These are phyloP conservation scores for Pteromalus puparum DNA, from an alignment of 1,140 invertebrate genomes.

Conservation along the genomic window DNA sequence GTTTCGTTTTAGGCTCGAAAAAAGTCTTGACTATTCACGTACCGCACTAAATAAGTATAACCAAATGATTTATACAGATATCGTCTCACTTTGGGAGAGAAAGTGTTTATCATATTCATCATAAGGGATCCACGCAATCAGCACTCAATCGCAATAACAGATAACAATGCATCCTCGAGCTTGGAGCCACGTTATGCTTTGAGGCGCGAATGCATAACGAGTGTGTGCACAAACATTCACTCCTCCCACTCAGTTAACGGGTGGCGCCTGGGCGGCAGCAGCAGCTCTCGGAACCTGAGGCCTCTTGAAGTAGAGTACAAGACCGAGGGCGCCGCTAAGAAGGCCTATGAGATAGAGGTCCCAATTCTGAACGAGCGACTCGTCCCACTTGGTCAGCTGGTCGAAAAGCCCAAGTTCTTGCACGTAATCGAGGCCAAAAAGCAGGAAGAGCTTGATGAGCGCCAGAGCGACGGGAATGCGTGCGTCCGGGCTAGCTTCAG, in stretches of 20 bases:
- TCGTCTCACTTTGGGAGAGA: too few relatives aligned
- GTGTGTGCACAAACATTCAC: background rate
- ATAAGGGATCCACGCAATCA: too few relatives aligned
- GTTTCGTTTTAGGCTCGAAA: too few relatives aligned
- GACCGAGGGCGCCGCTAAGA: constrained; percentile 87
- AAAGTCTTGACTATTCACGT: too few relatives aligned
- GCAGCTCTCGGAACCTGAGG: constrained; percentile 67
- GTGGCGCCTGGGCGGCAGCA: constrained; percentile 55
- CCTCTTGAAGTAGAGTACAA: constrained; percentile 86
- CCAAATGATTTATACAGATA: too few relatives aligned
- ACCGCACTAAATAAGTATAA: too few relatives aligned
- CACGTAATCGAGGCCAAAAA: constrained; percentile 84
- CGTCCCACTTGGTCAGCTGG: constrained; percentile 69
- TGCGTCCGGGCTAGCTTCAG: constrained; percentile 95
- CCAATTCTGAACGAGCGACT: constrained; percentile 89
- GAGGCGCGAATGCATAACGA: background rate
- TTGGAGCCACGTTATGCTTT: constrained; percentile 11
- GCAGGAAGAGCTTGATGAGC: constrained; percentile 89
- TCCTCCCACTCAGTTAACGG: constrained; percentile 60
- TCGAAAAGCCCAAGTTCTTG: constrained; percentile 79
- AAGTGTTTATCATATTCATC: too few relatives aligned
- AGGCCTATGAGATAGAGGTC: constrained; percentile 93
- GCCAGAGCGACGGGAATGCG: constrained; percentile 96
- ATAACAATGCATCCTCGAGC: constrained; percentile 8
- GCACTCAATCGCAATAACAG: background rate